Percentiles rank a stretch among this genome's conserved stretches.
phyloP scores from a whole-genome alignment of 2,113 vertebrate genomes.

The Mus pahari region DNA sequence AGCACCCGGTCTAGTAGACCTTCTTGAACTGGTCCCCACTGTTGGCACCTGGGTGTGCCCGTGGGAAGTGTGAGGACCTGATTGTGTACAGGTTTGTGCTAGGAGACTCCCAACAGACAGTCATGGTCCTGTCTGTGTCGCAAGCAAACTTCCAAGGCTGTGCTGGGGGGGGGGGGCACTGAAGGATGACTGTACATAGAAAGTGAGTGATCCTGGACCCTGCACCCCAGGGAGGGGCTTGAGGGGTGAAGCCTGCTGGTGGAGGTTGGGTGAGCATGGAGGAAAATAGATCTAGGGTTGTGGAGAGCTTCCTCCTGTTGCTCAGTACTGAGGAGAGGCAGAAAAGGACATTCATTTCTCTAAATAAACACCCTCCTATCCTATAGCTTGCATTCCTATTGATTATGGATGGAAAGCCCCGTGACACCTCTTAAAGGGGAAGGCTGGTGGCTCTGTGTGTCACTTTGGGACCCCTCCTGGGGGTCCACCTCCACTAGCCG shows the following conservation, averaged over 20 bases:
- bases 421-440: background rate
- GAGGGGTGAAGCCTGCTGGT: background rate
- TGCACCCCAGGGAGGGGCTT: background rate
- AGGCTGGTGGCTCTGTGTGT: background rate
- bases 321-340: slow-evolving; percentile 59
- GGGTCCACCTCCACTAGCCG: background rate
- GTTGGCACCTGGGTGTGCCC: background rate
- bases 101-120: background rate
- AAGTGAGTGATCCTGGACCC: background rate
- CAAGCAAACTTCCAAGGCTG: background rate
- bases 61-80: background rate
- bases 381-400: slow-evolving; percentile 35
- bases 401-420: slow-evolving; percentile 55
- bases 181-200: background rate
- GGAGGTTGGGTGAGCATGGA: background rate
- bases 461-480: background rate
- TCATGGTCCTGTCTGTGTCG: background rate
- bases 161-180: background rate
- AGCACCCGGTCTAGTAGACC: background rate
- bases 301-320: slow-evolving; percentile 74
- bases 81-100: background rate
- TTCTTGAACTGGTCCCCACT: background rate
- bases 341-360: slow-evolving; percentile 49
- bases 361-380: slow-evolving; percentile 52
- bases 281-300: background rate